Evolutionary conservation across 2,113 vertebrate genomes (phyloP), one percentile per base, ranked within the genome.

Genomic region (Argyrosomus japonicus): DNA sequence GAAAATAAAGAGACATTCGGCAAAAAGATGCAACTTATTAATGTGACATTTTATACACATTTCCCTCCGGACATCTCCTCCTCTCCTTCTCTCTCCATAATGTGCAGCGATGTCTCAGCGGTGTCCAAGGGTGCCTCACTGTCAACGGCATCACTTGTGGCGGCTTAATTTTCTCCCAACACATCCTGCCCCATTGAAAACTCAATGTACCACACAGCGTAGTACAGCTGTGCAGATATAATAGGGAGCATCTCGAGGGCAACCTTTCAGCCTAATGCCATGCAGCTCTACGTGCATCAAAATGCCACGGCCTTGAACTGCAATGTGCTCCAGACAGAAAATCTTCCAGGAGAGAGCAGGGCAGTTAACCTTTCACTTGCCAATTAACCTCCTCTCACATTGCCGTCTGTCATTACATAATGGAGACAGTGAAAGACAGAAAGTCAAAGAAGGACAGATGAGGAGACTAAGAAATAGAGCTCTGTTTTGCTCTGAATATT

Each of bases 111-210:
- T 82, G 86, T 85, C 76, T 90, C 75, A 54, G 83, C 64, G 18
- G 71, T 79, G 74, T 90, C 91, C 83, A 81, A 29, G 57, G 70
- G 65, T 73, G 88, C 85, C 68, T 78, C 75, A 4, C 80, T 83
- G 77, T 86, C 83, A 74, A 10, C 50, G 1, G 23, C 70, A 72
- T 89, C 68, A 64, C 69, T 79, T 83, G 71, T 82, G 83, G 65
- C 18, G 10, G 70, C 84, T 89, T 89, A 71, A 82, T 86, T 89
- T 89, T 86, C 87, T 79, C 67, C 70, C 76, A 77, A 90, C 85
- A 80, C 86, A 80, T 67, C 80, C 69, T 54, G 77, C 73, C 71
- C 85, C 85, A 88, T 81, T 90, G 86, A 70, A 75, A 65, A 71
- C 61, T 63, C 82, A 89, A 77, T 86, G 88, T 91, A 77, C 32